These are phyloP conservation scores for Argyrosomus regius DNA, from an alignment of 2,797 vertebrate species.

Conservation along the genomic window DNA sequence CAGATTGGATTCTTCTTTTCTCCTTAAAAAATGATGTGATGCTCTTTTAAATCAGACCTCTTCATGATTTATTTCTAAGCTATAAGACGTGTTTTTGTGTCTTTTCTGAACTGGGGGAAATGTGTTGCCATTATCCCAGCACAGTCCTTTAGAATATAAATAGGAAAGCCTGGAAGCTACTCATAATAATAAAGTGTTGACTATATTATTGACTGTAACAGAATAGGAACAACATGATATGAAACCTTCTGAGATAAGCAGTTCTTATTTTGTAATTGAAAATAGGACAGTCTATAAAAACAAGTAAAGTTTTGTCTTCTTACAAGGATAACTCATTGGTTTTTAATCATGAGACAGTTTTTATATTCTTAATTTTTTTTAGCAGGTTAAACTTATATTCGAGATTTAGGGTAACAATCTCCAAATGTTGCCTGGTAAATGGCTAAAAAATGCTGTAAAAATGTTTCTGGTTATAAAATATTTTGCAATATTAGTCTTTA, in stretches of 20 bases:
- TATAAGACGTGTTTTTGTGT: not conserved
- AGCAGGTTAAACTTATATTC: not conserved
- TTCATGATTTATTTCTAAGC: conserved; percentile 25
- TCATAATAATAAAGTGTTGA: conserved; percentile 25
- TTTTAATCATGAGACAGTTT: not conserved
- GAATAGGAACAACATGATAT: conserved; percentile 13
- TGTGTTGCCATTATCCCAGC: conserved; percentile 28
- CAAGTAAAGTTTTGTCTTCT: not conserved
- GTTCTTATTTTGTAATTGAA: conserved; percentile 5
- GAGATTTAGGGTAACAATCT: not conserved
- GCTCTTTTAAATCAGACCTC: conserved; percentile 28
- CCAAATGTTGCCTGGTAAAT: not conserved
- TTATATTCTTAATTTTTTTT: not conserved
- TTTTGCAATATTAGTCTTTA: not conserved
- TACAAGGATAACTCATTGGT: not conserved
- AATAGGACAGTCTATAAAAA: not conserved
- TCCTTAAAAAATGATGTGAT: not conserved
- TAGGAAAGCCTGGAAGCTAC: conserved; percentile 32
- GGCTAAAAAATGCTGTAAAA: not conserved
- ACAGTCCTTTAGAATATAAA: conserved; percentile 38
- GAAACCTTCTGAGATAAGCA: not conserved
- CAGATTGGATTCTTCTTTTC: conserved; percentile 33
- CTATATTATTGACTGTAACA: conserved; percentile 35
- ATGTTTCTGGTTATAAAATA: not conserved
- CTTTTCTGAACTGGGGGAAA: conserved; percentile 30